Evolutionary conservation across 2,113 vertebrate species (phyloP), one percentile per base, ranked within the genome.

Genomic region (Lophochroa leadbeateri): DNA sequence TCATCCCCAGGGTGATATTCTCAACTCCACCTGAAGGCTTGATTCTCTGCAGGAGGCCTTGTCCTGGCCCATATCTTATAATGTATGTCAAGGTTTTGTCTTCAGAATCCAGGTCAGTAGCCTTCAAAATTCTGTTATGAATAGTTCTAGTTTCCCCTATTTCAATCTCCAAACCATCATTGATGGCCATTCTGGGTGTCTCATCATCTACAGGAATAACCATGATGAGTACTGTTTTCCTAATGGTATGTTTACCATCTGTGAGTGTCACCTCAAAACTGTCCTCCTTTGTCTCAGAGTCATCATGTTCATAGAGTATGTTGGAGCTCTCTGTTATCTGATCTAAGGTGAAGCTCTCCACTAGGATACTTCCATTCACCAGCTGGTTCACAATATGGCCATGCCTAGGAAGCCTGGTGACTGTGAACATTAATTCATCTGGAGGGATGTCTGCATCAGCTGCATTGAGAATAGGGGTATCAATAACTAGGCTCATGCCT

Each of bases 201-300:
- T 99, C 99, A 11, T 99, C 99, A 50, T 99, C 99, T 29, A 99
- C 98, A 8, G 99, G 98, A 91, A 99, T 98, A 46, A 99, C 97
- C 98, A 99, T 98, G 52, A 99, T 97, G 31, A 98, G 94, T 9
- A 99, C 98, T 0, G 43, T 98, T 97, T 98, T 99, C 93, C 98
- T 98, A 44, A 98, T 72, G 0, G 95, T 97, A 91, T 99, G 98
- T 96, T 98, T 99, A 28, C 99, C 99, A 57, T 99, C 99, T 9
- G 99, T 98, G 83, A 99, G 98, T 37, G 98, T 96, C 75, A 99
- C 97, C 83, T 98, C 97, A 93, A 99, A 99, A 94, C 98, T 98
- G 96, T 99, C 99, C 65, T 98, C 98, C 85, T 97, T 99, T 19
- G 98, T 99, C 96, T 99, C 99, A 15, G 99, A 99, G 94, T 99